Evolutionary conservation across 1,140 invertebrate genomes (phyloP).

Genomic region (Colletes latitarsis): DNA sequence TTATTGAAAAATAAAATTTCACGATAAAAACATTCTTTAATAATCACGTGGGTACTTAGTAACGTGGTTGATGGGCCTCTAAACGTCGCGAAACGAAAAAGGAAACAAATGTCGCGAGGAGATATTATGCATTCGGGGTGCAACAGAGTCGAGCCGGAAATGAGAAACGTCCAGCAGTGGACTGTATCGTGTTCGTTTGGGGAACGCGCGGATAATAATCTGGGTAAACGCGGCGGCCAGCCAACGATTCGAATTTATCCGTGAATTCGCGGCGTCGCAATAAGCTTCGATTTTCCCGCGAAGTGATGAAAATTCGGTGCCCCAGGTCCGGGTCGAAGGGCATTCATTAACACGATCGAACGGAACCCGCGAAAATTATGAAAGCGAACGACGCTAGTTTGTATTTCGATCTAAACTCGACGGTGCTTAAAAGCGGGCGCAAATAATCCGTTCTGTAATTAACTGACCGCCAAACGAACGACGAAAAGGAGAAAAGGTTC

Average conservation of each 20-base stretch:
- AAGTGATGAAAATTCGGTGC: background rate
- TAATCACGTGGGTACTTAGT: too few relatives aligned
- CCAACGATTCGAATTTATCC: slow-evolving; percentile 6
- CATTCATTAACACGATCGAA: slow-evolving; percentile 18
- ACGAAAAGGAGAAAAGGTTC: background rate
- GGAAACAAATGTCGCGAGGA: background rate
- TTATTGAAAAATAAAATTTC: too few relatives aligned
- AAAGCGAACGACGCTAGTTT: background rate
- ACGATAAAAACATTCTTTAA: too few relatives aligned
- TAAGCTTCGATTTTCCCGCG: slow-evolving; percentile 10
- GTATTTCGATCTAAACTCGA: background rate
- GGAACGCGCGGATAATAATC: slow-evolving; percentile 21
- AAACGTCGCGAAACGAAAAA: too few relatives aligned
- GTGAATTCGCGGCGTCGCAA: background rate
- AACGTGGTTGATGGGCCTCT: too few relatives aligned
- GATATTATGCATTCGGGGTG: background rate
- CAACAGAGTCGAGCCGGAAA: background rate
- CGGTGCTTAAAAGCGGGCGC: background rate
- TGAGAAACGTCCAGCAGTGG: too few relatives aligned
- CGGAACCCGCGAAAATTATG: slow-evolving; percentile 32
- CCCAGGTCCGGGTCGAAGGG: background rate
- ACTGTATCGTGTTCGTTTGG: background rate
- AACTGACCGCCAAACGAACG: background rate
- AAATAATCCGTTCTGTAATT: slow-evolving; percentile 3
- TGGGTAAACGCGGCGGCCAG: background rate